These are phyloP conservation scores for Ophion ventricosus DNA, from an alignment of 2,888 invertebrate species.

Conservation along the genomic window DNA sequence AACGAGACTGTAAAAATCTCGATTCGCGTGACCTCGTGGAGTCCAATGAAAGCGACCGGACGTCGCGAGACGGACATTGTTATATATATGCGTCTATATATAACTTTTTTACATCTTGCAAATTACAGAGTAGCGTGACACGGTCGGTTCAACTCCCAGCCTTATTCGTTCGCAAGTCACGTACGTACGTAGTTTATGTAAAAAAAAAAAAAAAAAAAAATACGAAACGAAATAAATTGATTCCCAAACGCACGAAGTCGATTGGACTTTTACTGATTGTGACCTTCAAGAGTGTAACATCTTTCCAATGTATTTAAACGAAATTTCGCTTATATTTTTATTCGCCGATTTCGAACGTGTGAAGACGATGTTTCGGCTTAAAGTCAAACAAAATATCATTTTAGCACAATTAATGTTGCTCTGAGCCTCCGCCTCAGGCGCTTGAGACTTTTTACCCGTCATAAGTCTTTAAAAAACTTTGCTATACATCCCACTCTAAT, in stretches of 20 bases:
- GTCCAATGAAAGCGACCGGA: slow-evolving; percentile 64
- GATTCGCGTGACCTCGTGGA: slow-evolving; percentile 66
- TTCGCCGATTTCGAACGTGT: neutral
- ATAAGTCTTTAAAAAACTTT: neutral
- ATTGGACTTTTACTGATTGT: slow-evolving; percentile 5
- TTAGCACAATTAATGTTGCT: neutral
- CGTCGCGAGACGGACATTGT: slow-evolving; percentile 70
- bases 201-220: neutral
- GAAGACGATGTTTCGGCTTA: neutral
- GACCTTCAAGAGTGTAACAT: neutral
- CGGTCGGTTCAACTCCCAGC: slow-evolving; percentile 70
- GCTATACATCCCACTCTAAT: neutral
- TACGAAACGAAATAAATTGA: neutral
- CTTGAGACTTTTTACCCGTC: neutral
- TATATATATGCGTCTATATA: neutral
- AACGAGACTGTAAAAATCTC: slow-evolving; percentile 37
- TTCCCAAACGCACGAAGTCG: slow-evolving; percentile 14
- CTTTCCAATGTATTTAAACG: neutral
- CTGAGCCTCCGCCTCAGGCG: neutral
- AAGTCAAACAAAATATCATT: neutral
- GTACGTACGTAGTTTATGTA: slow-evolving; percentile 3
- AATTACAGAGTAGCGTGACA: slow-evolving; percentile 74
- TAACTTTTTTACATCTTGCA: slow-evolving; percentile 68
- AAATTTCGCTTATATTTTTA: neutral
- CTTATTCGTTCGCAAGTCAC: slow-evolving; percentile 12